Conservation (phyloP, 2,797 vertebrate genomes). For the Florisuga fusca region DNA sequence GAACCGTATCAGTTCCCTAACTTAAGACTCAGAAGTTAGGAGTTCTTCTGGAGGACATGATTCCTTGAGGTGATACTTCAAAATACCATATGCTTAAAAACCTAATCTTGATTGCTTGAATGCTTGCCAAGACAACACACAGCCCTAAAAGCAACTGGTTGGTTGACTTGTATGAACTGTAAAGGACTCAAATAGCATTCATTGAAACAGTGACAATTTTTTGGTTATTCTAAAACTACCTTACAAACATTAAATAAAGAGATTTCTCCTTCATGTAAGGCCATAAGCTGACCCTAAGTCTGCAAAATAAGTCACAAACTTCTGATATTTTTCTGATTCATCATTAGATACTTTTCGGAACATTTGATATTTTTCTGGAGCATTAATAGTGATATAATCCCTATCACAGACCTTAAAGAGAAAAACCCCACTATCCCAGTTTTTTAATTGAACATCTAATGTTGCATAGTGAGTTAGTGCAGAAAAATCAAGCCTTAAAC, state of each 20-base stretch:
- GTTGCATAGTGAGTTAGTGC: not conserved
- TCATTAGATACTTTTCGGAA: not conserved
- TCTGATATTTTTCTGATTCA: not conserved
- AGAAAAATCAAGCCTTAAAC: not conserved
- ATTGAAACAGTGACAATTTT: not conserved
- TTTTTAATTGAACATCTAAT: not conserved
- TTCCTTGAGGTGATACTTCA: not conserved
- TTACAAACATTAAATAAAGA: not conserved
- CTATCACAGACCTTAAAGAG: not conserved
- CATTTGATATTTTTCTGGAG: conserved; percentile 25
- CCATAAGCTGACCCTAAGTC: not conserved
- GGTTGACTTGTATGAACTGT: not conserved
- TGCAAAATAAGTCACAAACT: not conserved
- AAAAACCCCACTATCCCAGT: not conserved
- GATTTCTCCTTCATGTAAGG: not conserved
- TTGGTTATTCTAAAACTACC: not conserved
- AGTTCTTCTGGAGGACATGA: not conserved
- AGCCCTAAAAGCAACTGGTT: not conserved
- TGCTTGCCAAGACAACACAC: not conserved
- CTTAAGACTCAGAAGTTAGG: not conserved
- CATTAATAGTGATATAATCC: conserved; percentile 23
- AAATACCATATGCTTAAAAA: not conserved
- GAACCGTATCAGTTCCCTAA: not conserved
- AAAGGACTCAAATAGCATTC: not conserved
- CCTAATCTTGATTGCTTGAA: not conserved